phyloP scores from a whole-genome alignment of 2,113 vertebrate genomes.

The Pseudolaguvia tuberculata region DNA sequence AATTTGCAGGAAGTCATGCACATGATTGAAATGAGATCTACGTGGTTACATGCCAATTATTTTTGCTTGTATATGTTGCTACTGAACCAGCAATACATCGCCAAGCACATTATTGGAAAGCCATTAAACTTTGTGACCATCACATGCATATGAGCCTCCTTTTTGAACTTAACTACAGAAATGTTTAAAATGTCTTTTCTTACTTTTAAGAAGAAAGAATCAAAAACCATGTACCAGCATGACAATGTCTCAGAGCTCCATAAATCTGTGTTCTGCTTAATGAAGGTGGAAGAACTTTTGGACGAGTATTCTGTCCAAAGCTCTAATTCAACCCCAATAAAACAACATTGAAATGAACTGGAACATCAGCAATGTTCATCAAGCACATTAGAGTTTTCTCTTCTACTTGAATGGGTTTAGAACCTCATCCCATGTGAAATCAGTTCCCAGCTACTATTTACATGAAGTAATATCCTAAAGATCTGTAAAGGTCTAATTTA shows the following conservation, averaged over 20 bases:
- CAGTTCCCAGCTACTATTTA: not conserved
- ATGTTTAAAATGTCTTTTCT: not conserved
- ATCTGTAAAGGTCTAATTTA: not conserved
- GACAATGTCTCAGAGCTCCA: no score
- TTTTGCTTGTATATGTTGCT: not conserved
- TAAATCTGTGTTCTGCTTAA: no score
- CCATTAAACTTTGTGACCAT: not conserved
- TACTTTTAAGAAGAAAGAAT: no score
- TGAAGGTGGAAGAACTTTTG: no score
- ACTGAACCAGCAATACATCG: no score
- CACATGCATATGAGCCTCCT: not conserved
- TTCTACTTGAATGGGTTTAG: not conserved
- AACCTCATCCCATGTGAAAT: not conserved
- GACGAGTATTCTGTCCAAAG: no score
- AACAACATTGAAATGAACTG: no score
- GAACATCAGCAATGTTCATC: not conserved
- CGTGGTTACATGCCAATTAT: not conserved
- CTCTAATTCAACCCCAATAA: no score
- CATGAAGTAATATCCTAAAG: not conserved
- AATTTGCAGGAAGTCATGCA: slow-evolving; percentile 21
- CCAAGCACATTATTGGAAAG: not conserved
- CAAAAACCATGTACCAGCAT: no score
- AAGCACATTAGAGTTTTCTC: not conserved
- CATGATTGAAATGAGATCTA: not conserved
- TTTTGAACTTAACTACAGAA: not conserved